Conservation (phyloP, 2,888 invertebrate genomes). For the Shargacucullia verbasci region DNA sequence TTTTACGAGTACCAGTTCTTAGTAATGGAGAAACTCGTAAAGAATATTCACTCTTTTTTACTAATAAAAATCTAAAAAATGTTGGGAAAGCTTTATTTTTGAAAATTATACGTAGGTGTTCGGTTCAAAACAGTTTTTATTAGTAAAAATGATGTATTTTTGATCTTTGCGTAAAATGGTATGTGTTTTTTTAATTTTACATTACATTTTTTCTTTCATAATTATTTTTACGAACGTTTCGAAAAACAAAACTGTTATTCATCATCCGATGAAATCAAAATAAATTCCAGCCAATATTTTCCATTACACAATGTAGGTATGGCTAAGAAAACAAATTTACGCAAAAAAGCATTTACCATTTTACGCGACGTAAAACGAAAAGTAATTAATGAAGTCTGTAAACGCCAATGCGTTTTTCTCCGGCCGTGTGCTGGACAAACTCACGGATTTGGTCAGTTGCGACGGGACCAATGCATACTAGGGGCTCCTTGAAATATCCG, state of each 20-base stretch:
- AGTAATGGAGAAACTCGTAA: constrained; percentile 48
- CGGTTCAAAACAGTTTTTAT: constrained; percentile 46
- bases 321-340: not conserved
- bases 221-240: too few species aligned
- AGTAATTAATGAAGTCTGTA: constrained; percentile 85
- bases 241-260: too few species aligned
- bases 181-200: constrained; percentile 1
- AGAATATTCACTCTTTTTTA: constrained; percentile 51
- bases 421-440: constrained; percentile 93
- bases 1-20: constrained; percentile 50
- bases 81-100: constrained; percentile 23
- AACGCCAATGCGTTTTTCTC: constrained; percentile 93
- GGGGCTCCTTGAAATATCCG: constrained; percentile 97
- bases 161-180: constrained; percentile 39
- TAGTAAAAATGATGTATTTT: constrained; percentile 54
- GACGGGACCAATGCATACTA: constrained; percentile 96
- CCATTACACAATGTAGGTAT: not conserved
- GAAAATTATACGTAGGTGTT: constrained; percentile 35
- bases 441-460: constrained; percentile 92
- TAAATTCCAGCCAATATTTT: constrained; percentile 22
- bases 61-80: constrained; percentile 58
- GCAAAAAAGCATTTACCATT: constrained; percentile 28
- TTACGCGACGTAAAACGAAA: constrained; percentile 38
- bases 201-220: too few species aligned
- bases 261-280: not conserved